Conservation (phyloP, 2,113 vertebrate genomes). For the Gambusia holbrooki region DNA sequence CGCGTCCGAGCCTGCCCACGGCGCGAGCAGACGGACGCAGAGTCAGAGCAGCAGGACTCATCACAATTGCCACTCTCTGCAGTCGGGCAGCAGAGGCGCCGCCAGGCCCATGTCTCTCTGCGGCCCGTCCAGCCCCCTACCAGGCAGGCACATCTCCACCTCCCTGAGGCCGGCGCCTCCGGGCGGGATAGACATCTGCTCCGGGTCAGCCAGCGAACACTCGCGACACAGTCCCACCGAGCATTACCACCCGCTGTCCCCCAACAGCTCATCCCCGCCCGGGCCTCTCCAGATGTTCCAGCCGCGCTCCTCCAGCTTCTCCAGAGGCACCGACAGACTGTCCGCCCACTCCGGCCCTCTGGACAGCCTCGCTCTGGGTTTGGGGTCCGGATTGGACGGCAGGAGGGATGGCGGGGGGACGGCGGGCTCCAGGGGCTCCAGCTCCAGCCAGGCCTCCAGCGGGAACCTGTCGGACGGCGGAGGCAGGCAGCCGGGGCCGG, state of each 20-base stretch:
- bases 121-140: constrained; percentile 85
- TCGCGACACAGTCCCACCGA: constrained; percentile 60
- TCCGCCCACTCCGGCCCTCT: constrained; percentile 64
- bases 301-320: constrained; percentile 76
- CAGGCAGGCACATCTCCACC: constrained; percentile 73
- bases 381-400: constrained; percentile 64
- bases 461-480: constrained; percentile 83
- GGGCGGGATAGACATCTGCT: constrained; percentile 72
- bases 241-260: constrained; percentile 69
- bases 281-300: constrained; percentile 63
- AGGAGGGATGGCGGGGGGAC: constrained; percentile 76
- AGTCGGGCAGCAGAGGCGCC: constrained; percentile 72
- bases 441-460: constrained; percentile 86
- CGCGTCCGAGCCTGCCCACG: constrained; percentile 74
- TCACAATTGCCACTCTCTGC: constrained; percentile 86
- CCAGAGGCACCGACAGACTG: constrained; percentile 79
- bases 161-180: constrained; percentile 70
- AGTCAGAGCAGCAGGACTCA: constrained; percentile 91
- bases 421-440: constrained; percentile 79
- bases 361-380: constrained; percentile 63
- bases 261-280: constrained; percentile 66
- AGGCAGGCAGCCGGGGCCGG: constrained; percentile 78
- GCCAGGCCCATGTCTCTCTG: constrained; percentile 80
- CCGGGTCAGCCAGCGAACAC: constrained; percentile 59
- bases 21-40: constrained; percentile 85